phyloP scores from a whole-genome alignment of 2,113 vertebrate species.

The Phaethornis superciliosus region DNA sequence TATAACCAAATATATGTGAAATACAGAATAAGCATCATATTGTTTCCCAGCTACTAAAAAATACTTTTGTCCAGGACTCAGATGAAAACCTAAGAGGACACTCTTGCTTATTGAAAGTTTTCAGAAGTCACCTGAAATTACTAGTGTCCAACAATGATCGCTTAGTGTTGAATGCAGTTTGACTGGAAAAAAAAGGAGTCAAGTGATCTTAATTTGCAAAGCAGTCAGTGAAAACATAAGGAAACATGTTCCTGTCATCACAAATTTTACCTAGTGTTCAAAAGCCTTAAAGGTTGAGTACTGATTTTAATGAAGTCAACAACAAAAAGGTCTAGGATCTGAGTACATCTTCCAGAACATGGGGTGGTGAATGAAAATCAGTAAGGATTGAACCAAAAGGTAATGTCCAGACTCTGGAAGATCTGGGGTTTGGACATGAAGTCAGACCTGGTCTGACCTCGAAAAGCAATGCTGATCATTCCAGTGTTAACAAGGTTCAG shows the following conservation, averaged over 20 bases:
- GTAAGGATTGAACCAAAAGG: constrained; percentile 10
- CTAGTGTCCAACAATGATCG: background rate
- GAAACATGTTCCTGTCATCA: background rate
- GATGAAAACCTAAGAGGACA: background rate
- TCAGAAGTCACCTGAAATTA: background rate
- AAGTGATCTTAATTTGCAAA: background rate
- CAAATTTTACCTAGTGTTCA: background rate
- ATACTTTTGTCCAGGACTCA: background rate
- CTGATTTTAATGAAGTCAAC: background rate
- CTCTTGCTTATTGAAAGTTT: background rate
- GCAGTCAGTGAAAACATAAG: background rate
- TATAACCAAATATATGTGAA: background rate
- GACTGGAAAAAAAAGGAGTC: background rate
- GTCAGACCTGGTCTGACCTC: background rate
- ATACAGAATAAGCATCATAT: background rate
- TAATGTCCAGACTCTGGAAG: background rate
- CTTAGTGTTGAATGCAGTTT: background rate
- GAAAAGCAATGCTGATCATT: constrained; percentile 28
- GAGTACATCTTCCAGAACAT: background rate
- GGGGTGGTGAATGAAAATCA: background rate
- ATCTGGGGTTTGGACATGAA: background rate
- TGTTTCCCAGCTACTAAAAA: background rate
- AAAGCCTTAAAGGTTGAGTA: background rate
- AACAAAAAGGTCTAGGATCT: background rate
- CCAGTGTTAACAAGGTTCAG: constrained; percentile 1